phyloP scores from a whole-genome alignment of 2,888 invertebrate species.

The Druceiella hillmani region DNA sequence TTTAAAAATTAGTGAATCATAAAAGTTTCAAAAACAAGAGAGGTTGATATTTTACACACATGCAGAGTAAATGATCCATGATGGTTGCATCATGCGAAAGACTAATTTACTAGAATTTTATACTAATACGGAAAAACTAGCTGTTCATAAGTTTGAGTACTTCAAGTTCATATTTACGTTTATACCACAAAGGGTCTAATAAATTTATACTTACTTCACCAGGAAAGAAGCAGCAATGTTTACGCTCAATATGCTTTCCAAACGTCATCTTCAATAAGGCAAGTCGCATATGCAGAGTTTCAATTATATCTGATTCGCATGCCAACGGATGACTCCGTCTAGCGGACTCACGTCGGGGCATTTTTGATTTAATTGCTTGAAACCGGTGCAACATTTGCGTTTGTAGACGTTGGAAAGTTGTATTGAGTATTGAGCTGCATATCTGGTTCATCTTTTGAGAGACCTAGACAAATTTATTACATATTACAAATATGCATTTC shows the following conservation, averaged over 20 bases:
- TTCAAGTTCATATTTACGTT: too few relatives aligned
- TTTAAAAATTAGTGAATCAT: too few relatives aligned
- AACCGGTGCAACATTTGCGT: constrained; percentile 80
- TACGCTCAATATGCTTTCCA: constrained; percentile 90
- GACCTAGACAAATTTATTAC: constrained; percentile 52
- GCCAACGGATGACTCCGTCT: constrained; percentile 85
- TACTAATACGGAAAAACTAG: too few relatives aligned
- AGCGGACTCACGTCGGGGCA: constrained; percentile 89
- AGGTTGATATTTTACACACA: too few relatives aligned
- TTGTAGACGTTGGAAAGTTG: constrained; percentile 80
- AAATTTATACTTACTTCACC: constrained; percentile 76
- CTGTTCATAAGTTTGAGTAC: too few relatives aligned
- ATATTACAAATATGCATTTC: background rate
- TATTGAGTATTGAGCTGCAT: constrained; percentile 75
- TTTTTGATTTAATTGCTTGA: constrained; percentile 82
- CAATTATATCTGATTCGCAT: constrained; percentile 88
- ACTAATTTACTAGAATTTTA: too few relatives aligned
- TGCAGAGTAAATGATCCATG: too few relatives aligned
- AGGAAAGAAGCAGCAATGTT: constrained; percentile 91
- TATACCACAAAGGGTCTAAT: too few relatives aligned
- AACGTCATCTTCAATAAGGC: constrained; percentile 91
- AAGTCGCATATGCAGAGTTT: constrained; percentile 88
- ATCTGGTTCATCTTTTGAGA: constrained; percentile 75
- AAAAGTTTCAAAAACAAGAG: too few relatives aligned
- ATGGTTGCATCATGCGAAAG: too few relatives aligned